Conservation (phyloP, 2,113 vertebrate genomes). For the Perca flavescens region DNA sequence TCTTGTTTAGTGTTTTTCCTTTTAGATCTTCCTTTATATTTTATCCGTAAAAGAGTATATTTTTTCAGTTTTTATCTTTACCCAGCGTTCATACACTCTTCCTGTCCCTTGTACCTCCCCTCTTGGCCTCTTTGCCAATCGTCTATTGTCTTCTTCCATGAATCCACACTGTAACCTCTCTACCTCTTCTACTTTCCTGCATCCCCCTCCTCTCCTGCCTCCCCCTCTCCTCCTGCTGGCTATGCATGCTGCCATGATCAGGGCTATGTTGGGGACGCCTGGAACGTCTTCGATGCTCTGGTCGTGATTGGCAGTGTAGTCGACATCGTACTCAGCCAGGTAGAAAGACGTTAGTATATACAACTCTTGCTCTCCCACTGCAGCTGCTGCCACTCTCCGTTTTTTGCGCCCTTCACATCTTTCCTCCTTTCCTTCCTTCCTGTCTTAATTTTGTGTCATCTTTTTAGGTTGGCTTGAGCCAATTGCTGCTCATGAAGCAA, state of each 20-base stretch:
- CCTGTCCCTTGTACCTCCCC: constrained; percentile 21
- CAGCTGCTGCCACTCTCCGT: constrained; percentile 35
- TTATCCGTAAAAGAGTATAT: neutral
- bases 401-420: constrained; percentile 32
- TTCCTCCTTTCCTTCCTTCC: constrained; percentile 40
- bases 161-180: constrained; percentile 30
- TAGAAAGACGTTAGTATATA: constrained; percentile 90
- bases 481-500: constrained; percentile 29
- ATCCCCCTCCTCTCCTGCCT: constrained; percentile 14
- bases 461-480: constrained; percentile 12
- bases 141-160: constrained; percentile 14
- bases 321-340: constrained; percentile 99
- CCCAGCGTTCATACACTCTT: constrained; percentile 26
- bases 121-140: constrained; percentile 5
- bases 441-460: constrained; percentile 34
- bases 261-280: constrained; percentile 99
- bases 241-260: constrained; percentile 89
- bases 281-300: constrained; percentile 99
- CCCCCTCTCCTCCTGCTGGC: constrained; percentile 69
- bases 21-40: constrained; percentile 4
- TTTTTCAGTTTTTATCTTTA: neutral
- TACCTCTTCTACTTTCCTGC: constrained; percentile 28
- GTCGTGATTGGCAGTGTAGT: constrained; percentile 99
- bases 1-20: neutral
- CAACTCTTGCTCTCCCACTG: constrained; percentile 55